Evolutionary conservation across 1,140 invertebrate species (phyloP).

Genomic region (Cherax quadricarinatus): DNA sequence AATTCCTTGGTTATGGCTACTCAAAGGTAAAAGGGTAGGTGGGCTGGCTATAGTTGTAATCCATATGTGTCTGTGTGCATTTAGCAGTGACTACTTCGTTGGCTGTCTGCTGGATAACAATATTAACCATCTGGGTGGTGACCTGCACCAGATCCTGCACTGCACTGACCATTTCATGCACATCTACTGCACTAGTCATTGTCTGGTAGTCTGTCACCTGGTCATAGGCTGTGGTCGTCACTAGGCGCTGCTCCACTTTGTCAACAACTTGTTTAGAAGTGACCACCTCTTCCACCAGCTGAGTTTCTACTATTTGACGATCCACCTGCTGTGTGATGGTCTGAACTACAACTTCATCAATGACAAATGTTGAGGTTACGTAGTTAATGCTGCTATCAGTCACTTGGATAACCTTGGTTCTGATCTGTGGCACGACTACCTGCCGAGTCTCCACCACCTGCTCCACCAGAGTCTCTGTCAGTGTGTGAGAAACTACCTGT

Average conservation of each 20-base stretch:
- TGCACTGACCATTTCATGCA: conserved; percentile 43
- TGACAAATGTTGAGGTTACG: conserved; percentile 48
- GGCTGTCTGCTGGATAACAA: conserved; percentile 41
- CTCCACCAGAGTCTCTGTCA: conserved; percentile 28
- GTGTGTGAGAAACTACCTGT: conserved; percentile 34
- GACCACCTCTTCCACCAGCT: conserved; percentile 49
- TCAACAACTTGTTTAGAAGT: conserved; percentile 62
- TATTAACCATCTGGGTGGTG: conserved; percentile 36
- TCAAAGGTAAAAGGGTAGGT: conserved; percentile 48
- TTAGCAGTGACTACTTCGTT: conserved; percentile 44
- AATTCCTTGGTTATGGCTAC: not conserved
- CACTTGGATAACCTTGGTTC: conserved; percentile 52
- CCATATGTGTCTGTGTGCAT: conserved; percentile 45
- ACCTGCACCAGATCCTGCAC: conserved; percentile 40
- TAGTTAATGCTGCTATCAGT: conserved; percentile 49
- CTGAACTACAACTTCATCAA: conserved; percentile 40
- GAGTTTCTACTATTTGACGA: conserved; percentile 34
- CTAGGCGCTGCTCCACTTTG: conserved; percentile 49
- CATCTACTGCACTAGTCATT: conserved; percentile 38
- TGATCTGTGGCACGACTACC: conserved; percentile 34
- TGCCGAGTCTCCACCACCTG: conserved; percentile 58
- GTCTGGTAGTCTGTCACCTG: conserved; percentile 59
- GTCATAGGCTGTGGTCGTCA: conserved; percentile 34
- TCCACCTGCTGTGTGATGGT: conserved; percentile 50
- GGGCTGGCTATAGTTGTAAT: conserved; percentile 63